phyloP scores from a whole-genome alignment of 1,140 invertebrate genomes.

The Drosophila murphyi region DNA sequence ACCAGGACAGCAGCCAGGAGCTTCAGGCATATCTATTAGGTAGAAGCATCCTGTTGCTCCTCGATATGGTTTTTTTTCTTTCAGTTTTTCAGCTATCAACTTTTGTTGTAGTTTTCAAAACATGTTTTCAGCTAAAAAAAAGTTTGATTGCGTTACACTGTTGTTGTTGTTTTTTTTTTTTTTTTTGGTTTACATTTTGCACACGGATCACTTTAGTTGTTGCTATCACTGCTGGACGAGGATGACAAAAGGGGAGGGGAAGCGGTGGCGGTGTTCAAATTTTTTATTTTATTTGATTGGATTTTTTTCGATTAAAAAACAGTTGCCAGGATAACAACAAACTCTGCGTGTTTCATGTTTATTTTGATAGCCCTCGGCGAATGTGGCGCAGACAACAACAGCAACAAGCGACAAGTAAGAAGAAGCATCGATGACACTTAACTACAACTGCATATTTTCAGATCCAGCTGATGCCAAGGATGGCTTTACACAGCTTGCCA shows the following conservation, averaged over 20 bases:
- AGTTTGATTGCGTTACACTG: constrained; percentile 49
- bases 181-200: not conserved
- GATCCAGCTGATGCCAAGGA: too few species aligned
- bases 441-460: too few species aligned
- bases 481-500: too few species aligned
- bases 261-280: not conserved
- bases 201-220: not conserved
- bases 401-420: not conserved
- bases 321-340: constrained; percentile 20
- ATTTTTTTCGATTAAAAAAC: constrained; percentile 63
- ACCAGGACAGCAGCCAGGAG: too few species aligned
- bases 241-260: too few species aligned
- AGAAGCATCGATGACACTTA: not conserved
- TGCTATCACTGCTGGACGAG: not conserved
- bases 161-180: not conserved
- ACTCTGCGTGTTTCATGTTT: not conserved
- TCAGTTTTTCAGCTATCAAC: not conserved
- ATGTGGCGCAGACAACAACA: not conserved
- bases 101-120: constrained; percentile 52
- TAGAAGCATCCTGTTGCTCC: constrained; percentile 23
- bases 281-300: constrained; percentile 45
- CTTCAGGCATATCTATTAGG: too few species aligned
- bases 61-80: not conserved
- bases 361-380: constrained; percentile 6
- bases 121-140: constrained; percentile 46